These are phyloP conservation scores for Phoebastria nigripes DNA, from an alignment of 2,797 vertebrate genomes.

Conservation along the genomic window DNA sequence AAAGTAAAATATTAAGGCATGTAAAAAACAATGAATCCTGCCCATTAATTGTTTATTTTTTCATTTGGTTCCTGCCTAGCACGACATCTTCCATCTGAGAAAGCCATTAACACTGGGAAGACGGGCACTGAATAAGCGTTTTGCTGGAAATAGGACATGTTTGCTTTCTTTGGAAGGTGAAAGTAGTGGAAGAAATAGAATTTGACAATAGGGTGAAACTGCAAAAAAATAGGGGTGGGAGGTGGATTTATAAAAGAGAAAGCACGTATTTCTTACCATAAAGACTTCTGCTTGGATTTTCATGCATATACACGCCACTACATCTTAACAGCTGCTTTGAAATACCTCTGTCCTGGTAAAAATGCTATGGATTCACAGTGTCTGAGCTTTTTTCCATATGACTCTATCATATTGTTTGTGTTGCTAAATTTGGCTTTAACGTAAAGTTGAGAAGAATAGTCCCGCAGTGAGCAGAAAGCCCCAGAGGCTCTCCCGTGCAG, in stretches of 20 bases:
- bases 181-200: conserved; percentile 55
- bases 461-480: not conserved
- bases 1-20: conserved; percentile 63
- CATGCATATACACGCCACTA: not conserved
- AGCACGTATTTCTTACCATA: not conserved
- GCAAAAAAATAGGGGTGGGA: not conserved
- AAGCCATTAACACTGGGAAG: conserved; percentile 65
- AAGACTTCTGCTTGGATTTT: not conserved
- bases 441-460: not conserved
- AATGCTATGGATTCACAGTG: not conserved
- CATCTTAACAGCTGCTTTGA: not conserved
- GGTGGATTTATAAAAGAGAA: not conserved
- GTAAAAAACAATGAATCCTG: conserved; percentile 47
- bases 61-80: conserved; percentile 44
- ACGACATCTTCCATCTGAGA: conserved; percentile 69
- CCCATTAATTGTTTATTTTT: conserved; percentile 59
- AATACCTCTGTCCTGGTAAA: not conserved
- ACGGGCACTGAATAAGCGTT: conserved; percentile 41
- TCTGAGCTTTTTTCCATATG: not conserved
- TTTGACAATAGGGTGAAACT: conserved; percentile 53
- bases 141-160: conserved; percentile 64
- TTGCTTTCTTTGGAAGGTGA: conserved; percentile 76
- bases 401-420: not conserved
- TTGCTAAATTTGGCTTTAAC: not conserved
- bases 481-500: not conserved